Evolutionary conservation across 2,113 vertebrate species (phyloP), one percentile per base, ranked within the genome.

Genomic region (Nesoenas mayeri): DNA sequence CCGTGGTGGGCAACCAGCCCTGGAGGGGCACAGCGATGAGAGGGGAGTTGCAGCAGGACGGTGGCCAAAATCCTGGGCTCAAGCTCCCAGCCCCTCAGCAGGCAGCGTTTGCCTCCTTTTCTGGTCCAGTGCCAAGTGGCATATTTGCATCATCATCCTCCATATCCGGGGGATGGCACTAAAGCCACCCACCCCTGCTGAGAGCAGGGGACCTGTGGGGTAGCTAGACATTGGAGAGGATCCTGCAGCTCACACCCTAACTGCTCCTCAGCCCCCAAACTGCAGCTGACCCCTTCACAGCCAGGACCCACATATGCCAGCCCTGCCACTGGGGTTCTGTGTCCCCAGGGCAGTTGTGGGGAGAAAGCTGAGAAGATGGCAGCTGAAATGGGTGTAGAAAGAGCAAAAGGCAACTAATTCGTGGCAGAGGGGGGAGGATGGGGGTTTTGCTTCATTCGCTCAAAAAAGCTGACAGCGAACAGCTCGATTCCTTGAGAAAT

Each of bases 261-360:
- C 38, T 20, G 2, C 1, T 36, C n/a, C 40, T 42, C 8, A 5
- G 16, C 25, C 31, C 34, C 17, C 13, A 31, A 31, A 10, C 1
- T 1, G 32, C 32, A 38, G 40, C n/a, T 47, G 51, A 58, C 18
- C 28, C 32, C 26, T 0, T 25, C 6, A 0, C 64, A 60, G 51
- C 15, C 18, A n/a, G 16, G 51, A 36, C 44, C 57, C 34, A 7
- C 25, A 8, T 3, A 18, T 44, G 44, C 44, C 44, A 44, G 44
- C 62, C 24, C 50, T 14, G 1, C n/a, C 21, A 1, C 2, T 12
- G 38, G 25, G 22, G n/a, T 8, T 24, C n/a, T 38, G 48, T 1
- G 0, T 15, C n/a, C 42, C 72, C 42, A 11, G 40, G 11, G 62
- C 29, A 16, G 25, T 4, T 2, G 5, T 10, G 36, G 38, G 11